Evolutionary conservation across 2,113 vertebrate genomes (phyloP).

Genomic region (Fulica atra): DNA sequence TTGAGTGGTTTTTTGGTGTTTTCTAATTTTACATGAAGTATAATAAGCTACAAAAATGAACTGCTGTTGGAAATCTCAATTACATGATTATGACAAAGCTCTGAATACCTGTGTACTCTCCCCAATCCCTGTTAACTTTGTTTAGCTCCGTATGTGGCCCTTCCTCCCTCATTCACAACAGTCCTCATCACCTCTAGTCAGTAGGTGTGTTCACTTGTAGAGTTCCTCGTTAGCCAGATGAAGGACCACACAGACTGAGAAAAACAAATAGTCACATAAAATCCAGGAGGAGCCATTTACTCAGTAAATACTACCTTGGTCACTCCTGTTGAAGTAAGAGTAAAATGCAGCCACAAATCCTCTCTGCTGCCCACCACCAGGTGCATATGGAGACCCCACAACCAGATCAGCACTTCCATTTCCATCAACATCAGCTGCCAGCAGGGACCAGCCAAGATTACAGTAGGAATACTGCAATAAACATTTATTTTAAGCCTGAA

Average conservation of each 20-base stretch:
- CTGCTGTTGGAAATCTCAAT: neutral
- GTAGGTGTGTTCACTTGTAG: neutral
- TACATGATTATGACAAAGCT: neutral
- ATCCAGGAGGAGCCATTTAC: neutral
- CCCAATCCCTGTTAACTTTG: neutral
- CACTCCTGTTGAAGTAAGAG: slow-evolving; percentile 34
- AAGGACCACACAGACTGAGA: neutral
- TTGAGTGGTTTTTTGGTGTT: neutral
- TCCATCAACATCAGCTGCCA: slow-evolving; percentile 73
- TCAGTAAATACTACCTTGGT: slow-evolving; percentile 63
- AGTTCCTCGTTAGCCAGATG: neutral
- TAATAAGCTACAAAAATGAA: neutral
- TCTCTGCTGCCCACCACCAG: slow-evolving; percentile 74
- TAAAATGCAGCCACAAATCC: slow-evolving; percentile 76
- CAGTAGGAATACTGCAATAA: slow-evolving; percentile 75
- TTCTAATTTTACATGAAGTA: neutral
- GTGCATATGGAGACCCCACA: slow-evolving; percentile 77
- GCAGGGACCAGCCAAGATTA: slow-evolving; percentile 81
- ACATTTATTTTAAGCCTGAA: neutral
- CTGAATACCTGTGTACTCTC: neutral
- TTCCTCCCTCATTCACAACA: neutral
- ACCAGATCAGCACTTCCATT: slow-evolving; percentile 73
- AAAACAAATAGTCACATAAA: neutral
- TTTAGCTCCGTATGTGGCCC: neutral
- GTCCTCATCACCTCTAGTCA: neutral